These are phyloP conservation scores for Apodemus speciosus DNA, from an alignment of 2,113 vertebrate species.

Conservation along the genomic window DNA sequence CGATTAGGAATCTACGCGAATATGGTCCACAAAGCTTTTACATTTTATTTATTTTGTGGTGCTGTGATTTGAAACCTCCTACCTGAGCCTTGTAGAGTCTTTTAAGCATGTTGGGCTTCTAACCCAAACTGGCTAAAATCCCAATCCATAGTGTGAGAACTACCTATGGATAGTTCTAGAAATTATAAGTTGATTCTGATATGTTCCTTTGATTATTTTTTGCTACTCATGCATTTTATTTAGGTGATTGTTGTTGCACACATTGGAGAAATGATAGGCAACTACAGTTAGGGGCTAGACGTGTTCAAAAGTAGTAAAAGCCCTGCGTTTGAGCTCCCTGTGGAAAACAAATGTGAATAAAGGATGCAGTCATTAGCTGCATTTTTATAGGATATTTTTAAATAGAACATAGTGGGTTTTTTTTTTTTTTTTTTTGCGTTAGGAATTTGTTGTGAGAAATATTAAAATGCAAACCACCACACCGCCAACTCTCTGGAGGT, in stretches of 20 bases:
- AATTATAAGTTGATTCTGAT: background rate
- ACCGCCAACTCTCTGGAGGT: too few species aligned
- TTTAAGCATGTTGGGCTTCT: background rate
- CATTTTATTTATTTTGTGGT: background rate
- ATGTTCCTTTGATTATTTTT: slow-evolving; percentile 36
- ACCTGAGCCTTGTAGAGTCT: background rate
- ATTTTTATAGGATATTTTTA: background rate
- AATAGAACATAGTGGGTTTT: background rate
- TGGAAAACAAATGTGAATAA: background rate
- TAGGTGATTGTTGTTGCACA: background rate
- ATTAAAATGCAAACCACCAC: too few species aligned
- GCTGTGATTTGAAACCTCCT: background rate
- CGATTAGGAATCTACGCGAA: background rate
- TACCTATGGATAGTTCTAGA: background rate
- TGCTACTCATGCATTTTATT: slow-evolving; percentile 42
- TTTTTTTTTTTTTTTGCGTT: background rate
- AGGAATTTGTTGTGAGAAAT: too few species aligned
- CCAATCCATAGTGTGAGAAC: background rate
- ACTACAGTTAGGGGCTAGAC: background rate
- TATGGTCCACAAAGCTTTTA: background rate
- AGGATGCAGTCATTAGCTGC: background rate
- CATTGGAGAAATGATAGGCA: slow-evolving; percentile 33
- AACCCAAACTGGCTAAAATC: background rate
- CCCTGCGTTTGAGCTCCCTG: background rate
- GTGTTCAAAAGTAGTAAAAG: background rate